Base-by-base conservation (phyloP, 2,888 invertebrate species). In the Stratiomys singularior region DNA sequence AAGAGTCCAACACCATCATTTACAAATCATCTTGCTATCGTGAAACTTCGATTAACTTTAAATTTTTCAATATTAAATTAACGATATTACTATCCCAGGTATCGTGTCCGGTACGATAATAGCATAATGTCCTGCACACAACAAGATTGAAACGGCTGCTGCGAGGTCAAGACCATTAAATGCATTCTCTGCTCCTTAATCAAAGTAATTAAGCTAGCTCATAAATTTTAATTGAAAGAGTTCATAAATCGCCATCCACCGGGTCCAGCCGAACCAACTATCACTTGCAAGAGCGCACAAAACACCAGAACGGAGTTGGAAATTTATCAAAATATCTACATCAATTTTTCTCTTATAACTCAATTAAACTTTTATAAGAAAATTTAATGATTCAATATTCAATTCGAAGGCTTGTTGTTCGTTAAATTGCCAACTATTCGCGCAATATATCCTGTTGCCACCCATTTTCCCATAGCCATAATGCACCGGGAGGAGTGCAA, bases 361-460 rank as follows among this genome's bases (percentile, higher is more conserved):
- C 69, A 69, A 69, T 69, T 69, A 69, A 69, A 69, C 69, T 46
- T 69, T 69, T 69, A 69, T 69, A 69, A 69, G 69, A 69, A 69
- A 69, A 69, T 47, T 46, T 69, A 69, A 69, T 69, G 69, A 69
- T 69, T 69, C 69, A 69, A 69, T 69, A 69, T 69, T 69, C 47
- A 69, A 69, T 69, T 69, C 69, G 15, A 23, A 37, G 67, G 37
- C 67, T 67, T 67, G 67, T 67, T 67, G 67, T 67, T 44, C 67
- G 69, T 23, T 69, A 69, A 69, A 69, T 69, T 69, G 69, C 69
- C 47, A 46, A 27, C 69, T 23, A 46, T 69, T 69, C 69, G 47
- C 47, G n/a, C 69, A 69, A 69, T 69, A 23, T 30, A 69, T 44
- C 69, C 21, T 23, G 47, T 25, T 69, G 47, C 69, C 69, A 69